Base-by-base conservation (phyloP, 2,797 vertebrate genomes). In the Spinus pinus region DNA sequence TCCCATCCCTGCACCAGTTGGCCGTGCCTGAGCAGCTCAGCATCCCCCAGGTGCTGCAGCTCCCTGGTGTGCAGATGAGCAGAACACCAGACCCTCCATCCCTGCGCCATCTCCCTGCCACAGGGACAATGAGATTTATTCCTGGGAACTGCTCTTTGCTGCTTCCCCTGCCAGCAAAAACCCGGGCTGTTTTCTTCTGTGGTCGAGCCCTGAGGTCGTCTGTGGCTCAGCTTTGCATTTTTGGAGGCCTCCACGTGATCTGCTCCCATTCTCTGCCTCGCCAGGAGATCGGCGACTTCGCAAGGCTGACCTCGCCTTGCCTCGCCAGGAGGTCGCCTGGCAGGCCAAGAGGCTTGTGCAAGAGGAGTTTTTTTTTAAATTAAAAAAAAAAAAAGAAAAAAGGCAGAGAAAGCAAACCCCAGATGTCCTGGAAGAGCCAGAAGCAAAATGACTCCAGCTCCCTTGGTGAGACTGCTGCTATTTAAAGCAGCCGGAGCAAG, bases 361-460 rank as follows among this genome's bases (percentile, higher is more conserved):
- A 95, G 41, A 78, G 24, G 9, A 2, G 0, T 8, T 13, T 49
- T 49, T 49, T 54, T n/a, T 30, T 19, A n/a, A 2, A 1, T 20
- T 7, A 4, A 11, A 5, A 17, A 44, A 17, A 44, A 31, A 18
- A 22, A 17, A 44, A 31, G 14, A 22, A 42, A 39, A 10, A n/a
- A 50, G 21, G 15, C 64, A 78, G 42, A 78, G 42, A 65, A 58
- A 85, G 72, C 46, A 62, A 90, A 92, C 28, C 31, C 22, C 79
- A 90, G 42, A 83, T 62, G 49, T 87, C 30, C 74, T 94, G 92
- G 23, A 91, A 84, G 44, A 81, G 92, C 69, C 80, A 89, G 87
- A 88, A 96, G 86, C 90, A 70, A 91, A 90, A 83, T 23, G 44
- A 70, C 42, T 79, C 25, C 67, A 60, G 41, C 77, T 85, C 64